Conservation (phyloP, 2,888 invertebrate genomes). For the Piscicola geometra region DNA sequence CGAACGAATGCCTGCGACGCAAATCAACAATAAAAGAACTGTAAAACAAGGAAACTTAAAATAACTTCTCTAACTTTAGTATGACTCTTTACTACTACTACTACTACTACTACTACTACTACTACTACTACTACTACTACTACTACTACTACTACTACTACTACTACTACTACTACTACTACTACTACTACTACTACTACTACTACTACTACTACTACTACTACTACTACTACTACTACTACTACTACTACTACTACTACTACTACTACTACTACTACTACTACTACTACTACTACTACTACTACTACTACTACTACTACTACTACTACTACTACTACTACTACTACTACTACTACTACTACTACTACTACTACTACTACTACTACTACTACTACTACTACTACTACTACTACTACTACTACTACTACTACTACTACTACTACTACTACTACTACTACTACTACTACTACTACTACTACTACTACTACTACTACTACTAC, state of each 20-base stretch:
- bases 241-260: conserved; percentile 32
- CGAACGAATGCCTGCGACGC: no score
- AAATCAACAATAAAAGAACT: no score
- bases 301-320: conserved; percentile 28
- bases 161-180: conserved; percentile 30
- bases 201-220: conserved; percentile 33
- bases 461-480: conserved; percentile 33
- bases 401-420: background rate
- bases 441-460: background rate
- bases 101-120: conserved; percentile 32
- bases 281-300: conserved; percentile 33
- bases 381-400: no score
- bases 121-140: conserved; percentile 36
- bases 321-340: conserved; percentile 33
- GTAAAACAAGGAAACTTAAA: no score
- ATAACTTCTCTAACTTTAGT: background rate
- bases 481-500: conserved; percentile 28
- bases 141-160: conserved; percentile 33
- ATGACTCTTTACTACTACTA: conserved; percentile 27
- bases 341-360: conserved; percentile 29
- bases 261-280: conserved; percentile 30
- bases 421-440: background rate
- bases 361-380: background rate
- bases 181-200: conserved; percentile 33
- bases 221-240: conserved; percentile 34